These are phyloP conservation scores for Seriola aureovittata DNA, from an alignment of 2,113 vertebrate genomes.

Conservation along the genomic window DNA sequence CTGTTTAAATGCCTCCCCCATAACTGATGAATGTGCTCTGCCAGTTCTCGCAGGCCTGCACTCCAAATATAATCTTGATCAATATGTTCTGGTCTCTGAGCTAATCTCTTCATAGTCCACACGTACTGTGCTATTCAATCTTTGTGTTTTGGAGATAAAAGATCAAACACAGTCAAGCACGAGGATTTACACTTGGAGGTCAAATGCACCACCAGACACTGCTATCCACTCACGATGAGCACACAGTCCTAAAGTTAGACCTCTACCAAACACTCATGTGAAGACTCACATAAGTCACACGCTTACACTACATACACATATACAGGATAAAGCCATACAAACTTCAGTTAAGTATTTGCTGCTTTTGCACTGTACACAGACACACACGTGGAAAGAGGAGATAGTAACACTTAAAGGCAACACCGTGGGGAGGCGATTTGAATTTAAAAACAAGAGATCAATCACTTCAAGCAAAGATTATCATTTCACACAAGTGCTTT, in stretches of 20 bases:
- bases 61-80: constrained; percentile 63
- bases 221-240: neutral
- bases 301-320: neutral
- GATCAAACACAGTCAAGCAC: constrained; percentile 56
- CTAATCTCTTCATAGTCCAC: constrained; percentile 46
- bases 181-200: constrained; percentile 45
- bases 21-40: constrained; percentile 47
- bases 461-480: constrained; percentile 68
- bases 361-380: neutral
- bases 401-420: constrained; percentile 47
- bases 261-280: neutral
- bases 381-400: constrained; percentile 14
- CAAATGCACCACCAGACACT: constrained; percentile 12
- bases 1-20: constrained; percentile 48
- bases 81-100: constrained; percentile 50
- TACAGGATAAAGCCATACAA: neutral
- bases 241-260: constrained; percentile 9
- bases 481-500: constrained; percentile 70
- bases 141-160: constrained; percentile 59
- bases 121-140: constrained; percentile 25
- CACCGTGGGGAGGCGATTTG: constrained; percentile 41
- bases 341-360: constrained; percentile 1
- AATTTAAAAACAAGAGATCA: constrained; percentile 72
- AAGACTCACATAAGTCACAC: constrained; percentile 4
- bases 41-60: constrained; percentile 12